These are phyloP conservation scores for Zygaena filipendulae DNA, from an alignment of 2,888 invertebrate species.

Conservation along the genomic window DNA sequence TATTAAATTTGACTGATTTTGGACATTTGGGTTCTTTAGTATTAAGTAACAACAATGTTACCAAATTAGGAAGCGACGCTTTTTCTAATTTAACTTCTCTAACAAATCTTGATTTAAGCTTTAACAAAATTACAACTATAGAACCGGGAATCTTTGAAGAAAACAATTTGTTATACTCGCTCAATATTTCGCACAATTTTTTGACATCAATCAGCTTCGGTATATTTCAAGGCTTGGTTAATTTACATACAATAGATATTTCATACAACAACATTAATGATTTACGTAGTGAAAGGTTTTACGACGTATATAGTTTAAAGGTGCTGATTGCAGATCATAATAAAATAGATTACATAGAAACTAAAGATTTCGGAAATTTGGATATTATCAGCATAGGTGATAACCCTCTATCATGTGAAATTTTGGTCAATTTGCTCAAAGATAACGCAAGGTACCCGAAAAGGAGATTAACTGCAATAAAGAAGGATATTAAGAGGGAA, in stretches of 20 bases:
- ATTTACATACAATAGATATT: constrained; percentile 32
- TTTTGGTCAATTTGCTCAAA: constrained; percentile 26
- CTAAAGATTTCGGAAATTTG: constrained; percentile 35
- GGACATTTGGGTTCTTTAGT: constrained; percentile 21
- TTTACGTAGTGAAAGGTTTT: constrained; percentile 35
- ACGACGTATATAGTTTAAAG: constrained; percentile 27
- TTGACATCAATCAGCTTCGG: constrained; percentile 32
- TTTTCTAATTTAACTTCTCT: constrained; percentile 26
- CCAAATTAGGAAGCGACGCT: constrained; percentile 23
- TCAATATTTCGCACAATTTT: constrained; percentile 41
- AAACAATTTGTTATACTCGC: constrained; percentile 22
- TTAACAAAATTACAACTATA: constrained; percentile 31
- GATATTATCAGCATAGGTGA: constrained; percentile 48
- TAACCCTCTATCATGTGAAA: constrained; percentile 40
- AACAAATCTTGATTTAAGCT: constrained; percentile 32
- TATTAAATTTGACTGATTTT: constrained; percentile 23
- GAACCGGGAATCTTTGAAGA: constrained; percentile 40
- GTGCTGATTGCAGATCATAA: constrained; percentile 38
- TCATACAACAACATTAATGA: constrained; percentile 35
- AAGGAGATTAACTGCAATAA: constrained; percentile 30
- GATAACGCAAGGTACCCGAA: constrained; percentile 15
- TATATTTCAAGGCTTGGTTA: constrained; percentile 30
- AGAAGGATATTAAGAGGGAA: constrained; percentile 22
- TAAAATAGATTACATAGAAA: constrained; percentile 25
- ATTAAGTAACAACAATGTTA: constrained; percentile 29